phyloP scores from a whole-genome alignment of 1,140 invertebrate species.

The Hesperophylax magnus region DNA sequence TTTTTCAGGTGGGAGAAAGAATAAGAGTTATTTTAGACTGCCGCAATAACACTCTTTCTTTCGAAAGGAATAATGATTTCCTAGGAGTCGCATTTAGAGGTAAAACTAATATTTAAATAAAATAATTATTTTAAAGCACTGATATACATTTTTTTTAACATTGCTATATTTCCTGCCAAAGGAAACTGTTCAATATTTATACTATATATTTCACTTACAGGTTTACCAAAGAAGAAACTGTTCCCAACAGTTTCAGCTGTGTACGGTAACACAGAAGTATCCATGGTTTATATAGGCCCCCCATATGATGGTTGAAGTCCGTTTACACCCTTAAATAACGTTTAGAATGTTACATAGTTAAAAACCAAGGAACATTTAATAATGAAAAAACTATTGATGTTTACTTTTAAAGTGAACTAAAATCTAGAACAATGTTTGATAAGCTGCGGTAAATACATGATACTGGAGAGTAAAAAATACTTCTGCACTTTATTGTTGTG shows the following conservation, averaged over 20 bases:
- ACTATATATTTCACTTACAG: constrained; percentile 69
- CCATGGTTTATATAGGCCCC: constrained; percentile 98
- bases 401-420: constrained; percentile 1
- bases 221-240: constrained; percentile 92
- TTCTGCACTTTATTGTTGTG: no score
- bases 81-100: constrained; percentile 97
- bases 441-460: background rate
- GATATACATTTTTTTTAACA: background rate
- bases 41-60: constrained; percentile 96
- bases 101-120: constrained; percentile 62
- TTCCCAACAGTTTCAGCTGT: constrained; percentile 98
- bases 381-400: background rate
- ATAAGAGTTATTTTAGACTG: constrained; percentile 98
- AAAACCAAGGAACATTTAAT: background rate
- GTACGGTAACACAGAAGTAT: constrained; percentile 99
- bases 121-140: background rate
- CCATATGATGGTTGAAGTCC: constrained; percentile 91
- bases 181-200: no score
- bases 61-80: constrained; percentile 99
- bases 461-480: background rate
- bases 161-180: no score
- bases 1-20: constrained; percentile 90
- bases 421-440: background rate
- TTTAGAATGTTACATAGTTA: background rate
- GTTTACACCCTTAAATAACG: no score